Evolutionary conservation across 2,113 vertebrate genomes (phyloP).

Genomic region (Nematolebias whitei): DNA sequence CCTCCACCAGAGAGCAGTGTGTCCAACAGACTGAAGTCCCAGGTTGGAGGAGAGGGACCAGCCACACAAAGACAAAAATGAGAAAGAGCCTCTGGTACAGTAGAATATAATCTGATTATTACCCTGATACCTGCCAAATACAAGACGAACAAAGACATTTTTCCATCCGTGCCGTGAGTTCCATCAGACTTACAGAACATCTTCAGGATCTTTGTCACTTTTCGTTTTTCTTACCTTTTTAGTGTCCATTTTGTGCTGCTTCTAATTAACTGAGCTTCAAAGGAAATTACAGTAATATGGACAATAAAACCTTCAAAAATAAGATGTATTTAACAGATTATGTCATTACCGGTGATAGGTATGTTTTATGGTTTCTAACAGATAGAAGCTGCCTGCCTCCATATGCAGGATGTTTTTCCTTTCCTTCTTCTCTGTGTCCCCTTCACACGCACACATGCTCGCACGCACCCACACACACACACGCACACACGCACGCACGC

Average conservation of each 20-base stretch:
- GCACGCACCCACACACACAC: constrained; percentile 32
- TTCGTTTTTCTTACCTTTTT: constrained; percentile 6
- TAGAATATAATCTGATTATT: constrained; percentile 48
- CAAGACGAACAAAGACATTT: background rate
- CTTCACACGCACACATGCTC: constrained; percentile 37
- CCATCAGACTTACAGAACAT: constrained; percentile 8
- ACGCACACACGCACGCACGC: constrained; percentile 28
- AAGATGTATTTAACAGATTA: background rate
- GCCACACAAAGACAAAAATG: constrained; percentile 74
- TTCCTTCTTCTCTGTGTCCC: constrained; percentile 35
- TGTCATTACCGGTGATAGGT: background rate
- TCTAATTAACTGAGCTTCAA: constrained; percentile 9
- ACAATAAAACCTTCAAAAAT: constrained; percentile 5
- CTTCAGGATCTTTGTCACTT: constrained; percentile 2
- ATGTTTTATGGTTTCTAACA: constrained; percentile 42
- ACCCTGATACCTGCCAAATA: constrained; percentile 16
- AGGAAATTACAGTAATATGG: background rate
- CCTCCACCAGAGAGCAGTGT: constrained; percentile 80
- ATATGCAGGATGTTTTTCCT: constrained; percentile 25
- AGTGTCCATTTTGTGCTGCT: background rate
- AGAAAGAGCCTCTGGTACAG: constrained; percentile 60
- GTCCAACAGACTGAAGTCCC: constrained; percentile 67
- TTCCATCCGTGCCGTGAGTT: background rate
- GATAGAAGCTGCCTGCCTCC: constrained; percentile 44
- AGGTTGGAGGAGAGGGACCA: constrained; percentile 58